These are phyloP conservation scores for Trichonephila inaurata DNA, from an alignment of 1,140 invertebrate species.

Conservation along the genomic window DNA sequence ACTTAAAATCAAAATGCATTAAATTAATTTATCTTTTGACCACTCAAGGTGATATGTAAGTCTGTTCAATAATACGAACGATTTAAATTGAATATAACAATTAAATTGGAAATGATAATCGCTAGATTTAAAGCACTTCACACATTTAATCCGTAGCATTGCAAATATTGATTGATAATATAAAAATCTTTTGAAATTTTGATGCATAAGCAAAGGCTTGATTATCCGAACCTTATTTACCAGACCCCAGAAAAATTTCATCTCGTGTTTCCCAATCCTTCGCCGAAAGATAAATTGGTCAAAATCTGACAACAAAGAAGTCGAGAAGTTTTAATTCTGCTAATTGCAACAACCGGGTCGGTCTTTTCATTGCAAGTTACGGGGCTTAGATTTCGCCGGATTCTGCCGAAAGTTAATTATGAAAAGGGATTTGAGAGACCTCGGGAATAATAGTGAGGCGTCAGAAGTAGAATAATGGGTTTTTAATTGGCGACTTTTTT, in stretches of 20 bases:
- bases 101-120: too few species aligned
- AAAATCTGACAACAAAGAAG: not conserved
- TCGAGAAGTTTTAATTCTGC: conserved; percentile 61
- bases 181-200: too few species aligned
- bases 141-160: too few species aligned
- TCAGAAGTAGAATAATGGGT: conserved; percentile 57
- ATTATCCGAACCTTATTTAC: not conserved
- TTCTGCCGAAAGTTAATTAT: conserved; percentile 57
- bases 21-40: too few species aligned
- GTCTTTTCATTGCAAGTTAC: conserved; percentile 14
- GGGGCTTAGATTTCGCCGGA: conserved; percentile 23
- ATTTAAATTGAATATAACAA: too few species aligned
- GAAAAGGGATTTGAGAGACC: conserved; percentile 49
- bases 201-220: not conserved
- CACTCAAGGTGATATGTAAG: too few species aligned
- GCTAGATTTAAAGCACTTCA: too few species aligned
- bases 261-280: not conserved
- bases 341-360: conserved; percentile 38
- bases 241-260: not conserved
- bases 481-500: conserved; percentile 55
- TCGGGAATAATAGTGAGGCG: not conserved
- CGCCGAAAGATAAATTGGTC: not conserved
- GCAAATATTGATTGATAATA: too few species aligned
- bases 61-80: too few species aligned
- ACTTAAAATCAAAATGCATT: too few species aligned